Evolutionary conservation across 92 coral and sea anemone genomes (phyloP).

Genomic region (Epizoanthus fatuus): DNA sequence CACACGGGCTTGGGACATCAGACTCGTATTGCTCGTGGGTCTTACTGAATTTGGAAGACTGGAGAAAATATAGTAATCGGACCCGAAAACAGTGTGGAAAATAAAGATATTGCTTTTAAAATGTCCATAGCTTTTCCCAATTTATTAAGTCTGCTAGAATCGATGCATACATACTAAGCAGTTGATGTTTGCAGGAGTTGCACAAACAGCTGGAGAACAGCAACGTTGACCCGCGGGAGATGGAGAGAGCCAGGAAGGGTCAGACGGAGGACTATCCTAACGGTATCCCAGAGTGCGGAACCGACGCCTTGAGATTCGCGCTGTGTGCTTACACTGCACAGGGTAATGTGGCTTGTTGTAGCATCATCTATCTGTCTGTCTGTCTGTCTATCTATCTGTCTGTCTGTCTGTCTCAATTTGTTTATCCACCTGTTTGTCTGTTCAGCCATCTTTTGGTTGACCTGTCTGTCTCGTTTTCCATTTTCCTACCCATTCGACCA

Average conservation of each 20-base stretch:
- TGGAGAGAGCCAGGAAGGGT: conserved; percentile 92
- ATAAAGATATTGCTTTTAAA: neutral
- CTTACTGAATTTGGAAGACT: too few species aligned
- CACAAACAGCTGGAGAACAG: conserved; percentile 88
- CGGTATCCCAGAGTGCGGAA: conserved; percentile 99
- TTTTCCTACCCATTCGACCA: too few species aligned
- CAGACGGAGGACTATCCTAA: conserved; percentile 99
- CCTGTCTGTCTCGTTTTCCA: too few species aligned
- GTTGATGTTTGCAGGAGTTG: conserved; percentile 68
- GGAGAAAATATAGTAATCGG: too few species aligned
- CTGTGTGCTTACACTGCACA: conserved; percentile 99
- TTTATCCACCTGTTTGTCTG: too few species aligned
- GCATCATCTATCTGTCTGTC: neutral
- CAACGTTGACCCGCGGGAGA: conserved; percentile 90
- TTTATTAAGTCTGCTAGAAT: neutral
- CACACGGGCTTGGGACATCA: too few species aligned
- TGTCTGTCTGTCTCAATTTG: too few species aligned
- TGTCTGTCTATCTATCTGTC: neutral
- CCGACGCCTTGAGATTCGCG: conserved; percentile 98
- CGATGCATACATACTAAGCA: neutral
- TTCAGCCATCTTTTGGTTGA: too few species aligned
- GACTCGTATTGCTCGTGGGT: too few species aligned
- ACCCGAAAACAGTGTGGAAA: too few species aligned
- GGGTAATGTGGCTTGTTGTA: conserved; percentile 57
- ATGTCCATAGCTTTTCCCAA: neutral